Conservation (phyloP, 2,888 invertebrate genomes). For the Nemotelus nigrinus region DNA sequence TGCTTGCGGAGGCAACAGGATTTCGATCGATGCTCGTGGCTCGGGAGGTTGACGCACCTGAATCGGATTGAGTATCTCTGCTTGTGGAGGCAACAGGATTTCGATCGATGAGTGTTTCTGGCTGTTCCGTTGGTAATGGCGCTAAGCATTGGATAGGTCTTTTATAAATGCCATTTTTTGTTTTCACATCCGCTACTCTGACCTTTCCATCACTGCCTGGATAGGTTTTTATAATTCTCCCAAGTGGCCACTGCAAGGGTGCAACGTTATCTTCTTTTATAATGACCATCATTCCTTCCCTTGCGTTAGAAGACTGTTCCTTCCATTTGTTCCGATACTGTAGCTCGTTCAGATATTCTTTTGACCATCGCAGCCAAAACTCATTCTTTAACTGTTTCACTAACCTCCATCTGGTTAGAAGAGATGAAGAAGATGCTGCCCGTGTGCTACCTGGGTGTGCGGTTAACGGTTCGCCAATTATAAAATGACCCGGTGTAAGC, state of each 20-base stretch:
- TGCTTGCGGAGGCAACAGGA: too few relatives aligned
- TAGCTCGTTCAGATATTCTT: not conserved
- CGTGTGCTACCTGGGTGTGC: not conserved
- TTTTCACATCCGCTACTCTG: not conserved
- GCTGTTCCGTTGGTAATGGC: not conserved
- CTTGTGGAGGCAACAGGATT: too few relatives aligned
- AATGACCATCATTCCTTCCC: not conserved
- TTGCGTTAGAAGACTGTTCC: not conserved
- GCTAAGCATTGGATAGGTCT: not conserved
- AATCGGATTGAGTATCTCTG: too few relatives aligned
- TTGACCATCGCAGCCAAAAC: not conserved
- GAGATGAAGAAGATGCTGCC: too few relatives aligned
- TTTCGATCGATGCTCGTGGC: too few relatives aligned
- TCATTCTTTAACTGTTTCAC: not conserved
- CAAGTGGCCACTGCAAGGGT: not conserved
- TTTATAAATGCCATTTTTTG: not conserved
- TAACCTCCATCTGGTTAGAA: not conserved
- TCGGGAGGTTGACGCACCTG: too few relatives aligned
- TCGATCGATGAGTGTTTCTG: not conserved
- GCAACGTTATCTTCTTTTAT: not conserved
- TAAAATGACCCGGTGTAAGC: not conserved
- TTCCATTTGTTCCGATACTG: not conserved
- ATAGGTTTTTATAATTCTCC: not conserved
- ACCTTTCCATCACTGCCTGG: not conserved
- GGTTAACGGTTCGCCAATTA: not conserved